Base-by-base conservation (phyloP, 2,113 vertebrate species). In the Hippocampus comes region DNA sequence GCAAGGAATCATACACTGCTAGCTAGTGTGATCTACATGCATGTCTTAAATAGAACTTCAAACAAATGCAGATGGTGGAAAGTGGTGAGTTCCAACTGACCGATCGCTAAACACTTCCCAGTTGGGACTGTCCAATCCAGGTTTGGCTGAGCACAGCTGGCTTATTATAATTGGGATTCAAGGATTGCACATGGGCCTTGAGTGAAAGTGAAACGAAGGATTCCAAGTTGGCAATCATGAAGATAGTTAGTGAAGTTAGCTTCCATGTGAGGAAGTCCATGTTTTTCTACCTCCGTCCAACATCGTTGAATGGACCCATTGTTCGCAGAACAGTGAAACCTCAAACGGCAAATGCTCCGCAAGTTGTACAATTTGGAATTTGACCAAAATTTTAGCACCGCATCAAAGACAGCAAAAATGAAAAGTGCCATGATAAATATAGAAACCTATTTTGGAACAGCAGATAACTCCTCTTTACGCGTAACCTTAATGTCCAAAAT, bases 21-120 rank as follows among this genome's bases (percentile, higher is more conserved):
- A 75, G 72, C 77, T 82, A 70, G 25, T 85, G 75, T 83, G 81
- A 71, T 83, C 72, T 11, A 66, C 89, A 90, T 89, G 88, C 88
- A 70, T 78, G 68, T 81, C 70, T 78, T 1, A 20, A 82, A 72
- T 15, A 18, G 59, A 61, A 25, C 25, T 34, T 61, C 27, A 30
- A 61, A 61, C 42, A 27, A 48, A 66, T 48, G 64, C n/a, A 48
- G 23, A 53, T 72, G 81, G 60, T 72, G 56, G 12, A 85, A 74
- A 60, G 30, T 34, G 14, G 20, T 38, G 25, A 49, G 46, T 76
- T 34, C 0, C 1, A n/a, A 61, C 4, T 68, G 38, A 73, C 30
- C 4, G 17, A 63, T 74, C 15, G 1, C 63, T 60, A 57, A 76
- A 66, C 43, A n/a, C 23, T 65, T 25, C 34, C n/a, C 59, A 59